Base-by-base conservation (phyloP, 2,797 vertebrate species). In the Manis pentadactyla region DNA sequence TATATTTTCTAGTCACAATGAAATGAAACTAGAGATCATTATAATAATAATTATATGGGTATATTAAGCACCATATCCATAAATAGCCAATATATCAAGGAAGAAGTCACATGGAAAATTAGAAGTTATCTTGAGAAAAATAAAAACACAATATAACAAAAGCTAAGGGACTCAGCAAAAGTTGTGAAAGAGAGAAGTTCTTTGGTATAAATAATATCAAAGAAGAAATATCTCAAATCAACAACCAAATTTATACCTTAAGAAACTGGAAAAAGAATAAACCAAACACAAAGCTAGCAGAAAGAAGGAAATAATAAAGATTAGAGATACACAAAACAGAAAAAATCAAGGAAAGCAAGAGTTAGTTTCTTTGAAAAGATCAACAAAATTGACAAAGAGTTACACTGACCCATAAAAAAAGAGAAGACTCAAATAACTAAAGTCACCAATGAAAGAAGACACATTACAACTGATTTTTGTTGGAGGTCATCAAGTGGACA, bases 221-320 rank as follows among this genome's bases (percentile, higher is more conserved):
- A 64, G 51, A 63, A 78, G 55, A 84, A 61, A 63, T 13, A 84
- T 49, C 14, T 49, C 31, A 64, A 63, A n/a, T 68, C 23, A 87
- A 74, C 68, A n/a, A 84, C 27, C 27, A 69, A 46, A 78, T 46
- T 71, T 78, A 37, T 1, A 78, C 19, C 34, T 55, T 39, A 87
- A 23, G 8, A 31, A 82, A 8, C 2, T 55, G 55, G 7, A 53
- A 42, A 63, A 61, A 90, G n/a, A 86, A 91, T 4, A 53, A 66
- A 93, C 29, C 11, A 82, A 69, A 63, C 25, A 5, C 11, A 69
- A 68, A 86, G 7, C 69, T 59, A 87, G 68, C 25, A 53, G 37
- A 74, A 85, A 42, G n/a, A 86, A 61, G 21, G 25, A 90, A 90
- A 87, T 39, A 84, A 84, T 71, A 64, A 84, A 74, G 27, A 91